These are phyloP conservation scores for Mythimna loreyi DNA, from an alignment of 2,888 invertebrate genomes.

Conservation along the genomic window DNA sequence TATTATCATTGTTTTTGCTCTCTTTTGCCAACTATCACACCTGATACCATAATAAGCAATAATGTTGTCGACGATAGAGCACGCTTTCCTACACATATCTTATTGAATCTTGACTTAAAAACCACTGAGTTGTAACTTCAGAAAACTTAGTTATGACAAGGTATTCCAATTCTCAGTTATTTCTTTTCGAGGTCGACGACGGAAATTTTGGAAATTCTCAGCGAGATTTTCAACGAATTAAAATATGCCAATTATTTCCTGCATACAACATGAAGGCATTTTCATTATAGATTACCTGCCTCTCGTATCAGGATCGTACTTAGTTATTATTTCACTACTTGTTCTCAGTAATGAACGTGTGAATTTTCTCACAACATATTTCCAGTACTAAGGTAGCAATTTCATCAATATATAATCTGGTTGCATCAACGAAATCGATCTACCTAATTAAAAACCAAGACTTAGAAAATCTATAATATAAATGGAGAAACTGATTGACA, in stretches of 20 bases:
- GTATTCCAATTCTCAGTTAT: too few species aligned
- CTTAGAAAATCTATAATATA: too few species aligned
- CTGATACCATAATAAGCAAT: too few species aligned
- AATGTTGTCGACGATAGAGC: too few species aligned
- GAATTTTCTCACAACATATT: conserved; percentile 37
- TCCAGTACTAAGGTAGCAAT: background rate
- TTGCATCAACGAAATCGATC: conserved; percentile 3
- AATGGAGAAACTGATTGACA: too few species aligned
- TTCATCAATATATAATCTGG: conserved; percentile 10
- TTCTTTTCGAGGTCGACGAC: background rate
- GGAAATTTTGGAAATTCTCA: background rate
- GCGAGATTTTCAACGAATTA: background rate
- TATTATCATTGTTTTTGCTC: too few species aligned
- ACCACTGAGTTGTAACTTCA: too few species aligned
- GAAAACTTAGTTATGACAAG: too few species aligned
- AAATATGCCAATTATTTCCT: background rate
- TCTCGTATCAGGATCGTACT: conserved; percentile 11
- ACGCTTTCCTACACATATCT: too few species aligned
- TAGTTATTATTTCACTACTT: conserved; percentile 3
- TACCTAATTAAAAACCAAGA: conserved; percentile 7
- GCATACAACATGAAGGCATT: background rate
- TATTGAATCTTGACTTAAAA: too few species aligned
- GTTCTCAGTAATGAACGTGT: conserved; percentile 14
- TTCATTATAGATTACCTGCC: conserved; percentile 8
- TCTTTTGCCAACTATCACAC: too few species aligned